Evolutionary conservation across 2,888 invertebrate species (phyloP), one percentile per base, ranked within the genome.

Genomic region (Caenorhabditis zanzibari): DNA sequence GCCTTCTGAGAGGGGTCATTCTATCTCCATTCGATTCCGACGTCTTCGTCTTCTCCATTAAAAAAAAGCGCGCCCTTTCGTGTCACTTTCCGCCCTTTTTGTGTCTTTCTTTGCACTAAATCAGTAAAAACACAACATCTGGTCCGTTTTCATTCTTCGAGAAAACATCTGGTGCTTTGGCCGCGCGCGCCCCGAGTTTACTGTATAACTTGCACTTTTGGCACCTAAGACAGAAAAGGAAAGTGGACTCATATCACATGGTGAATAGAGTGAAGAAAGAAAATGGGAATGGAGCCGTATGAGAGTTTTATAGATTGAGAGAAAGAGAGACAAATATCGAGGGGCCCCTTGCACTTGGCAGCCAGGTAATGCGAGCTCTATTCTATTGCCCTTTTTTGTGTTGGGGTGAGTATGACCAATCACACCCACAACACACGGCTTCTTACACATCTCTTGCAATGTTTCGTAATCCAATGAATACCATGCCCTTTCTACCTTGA

Each of bases 281-380:
- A 54, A 54, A 54, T 38, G 54, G 12, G 63, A 63, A 73, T 73
- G 49, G 73, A 73, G 73, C 61, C 26, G n/a, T 14, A 3, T 38
- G 44, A 26, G 63, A 44, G n/a, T 5, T 16, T 16, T 26, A 9
- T 41, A 22, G 12, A 58, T 63, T 19, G 12, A 28, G 64, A 49
- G 64, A 49, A 14, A 47, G 24, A 52, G 32, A 75, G 54, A 75
- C 75, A 75, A 56, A 75, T 66, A 74, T 64, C 54, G 54, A 47
- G 47, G 64, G 73, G 38, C 61, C 61, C 16, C n/a, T 26, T 28
- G 41, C 44, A 26, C 38, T 54, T 32, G 26, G n/a, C 47, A 59
- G 72, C 56, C 26, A 76, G 76, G 76, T 76, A 76, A 76, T 68
- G 76, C 59, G 68, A 76, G 76, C 76, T 58, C 28, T 38, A 12